Evolutionary conservation across 1,140 invertebrate genomes (phyloP).

Genomic region (Lasioglossum albipes): DNA sequence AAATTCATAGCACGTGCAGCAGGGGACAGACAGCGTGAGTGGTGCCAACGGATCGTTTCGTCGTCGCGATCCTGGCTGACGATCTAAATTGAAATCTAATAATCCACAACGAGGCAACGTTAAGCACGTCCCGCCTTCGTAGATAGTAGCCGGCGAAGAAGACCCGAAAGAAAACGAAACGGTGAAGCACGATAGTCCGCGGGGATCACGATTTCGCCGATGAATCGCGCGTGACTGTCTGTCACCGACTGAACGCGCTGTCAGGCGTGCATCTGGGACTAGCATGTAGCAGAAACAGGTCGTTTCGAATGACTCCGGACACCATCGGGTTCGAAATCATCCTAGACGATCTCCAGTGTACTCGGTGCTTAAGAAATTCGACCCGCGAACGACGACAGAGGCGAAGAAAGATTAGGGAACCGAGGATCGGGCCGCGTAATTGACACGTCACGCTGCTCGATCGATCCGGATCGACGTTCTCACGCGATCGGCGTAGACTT

Average conservation of each 20-base stretch:
- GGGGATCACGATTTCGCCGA: too few relatives aligned
- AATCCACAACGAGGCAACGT: constrained; percentile 14
- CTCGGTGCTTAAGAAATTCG: constrained; percentile 41
- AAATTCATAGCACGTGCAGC: constrained; percentile 49
- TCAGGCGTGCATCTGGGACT: constrained; percentile 55
- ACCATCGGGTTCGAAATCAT: constrained; percentile 37
- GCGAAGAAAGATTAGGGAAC: not conserved
- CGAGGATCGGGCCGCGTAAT: not conserved
- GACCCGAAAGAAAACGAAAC: too few relatives aligned
- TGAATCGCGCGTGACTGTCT: not conserved
- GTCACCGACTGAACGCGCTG: constrained; percentile 33
- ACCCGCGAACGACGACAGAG: constrained; percentile 38
- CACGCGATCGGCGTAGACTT: not conserved
- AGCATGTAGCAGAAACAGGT: constrained; percentile 60
- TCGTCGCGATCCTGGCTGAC: not conserved
- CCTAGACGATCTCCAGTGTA: constrained; percentile 30
- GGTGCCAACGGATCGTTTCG: constrained; percentile 7
- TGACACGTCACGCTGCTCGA: not conserved
- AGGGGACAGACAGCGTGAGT: not conserved
- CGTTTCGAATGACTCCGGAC: constrained; percentile 46
- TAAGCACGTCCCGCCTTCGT: not conserved
- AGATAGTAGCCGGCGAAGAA: not conserved
- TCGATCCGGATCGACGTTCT: not conserved
- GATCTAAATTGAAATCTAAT: constrained; percentile 38
- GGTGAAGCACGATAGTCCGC: too few relatives aligned